Evolutionary conservation across 2,113 vertebrate genomes (phyloP).

Genomic region (Pomatorhinus ruficollis): DNA sequence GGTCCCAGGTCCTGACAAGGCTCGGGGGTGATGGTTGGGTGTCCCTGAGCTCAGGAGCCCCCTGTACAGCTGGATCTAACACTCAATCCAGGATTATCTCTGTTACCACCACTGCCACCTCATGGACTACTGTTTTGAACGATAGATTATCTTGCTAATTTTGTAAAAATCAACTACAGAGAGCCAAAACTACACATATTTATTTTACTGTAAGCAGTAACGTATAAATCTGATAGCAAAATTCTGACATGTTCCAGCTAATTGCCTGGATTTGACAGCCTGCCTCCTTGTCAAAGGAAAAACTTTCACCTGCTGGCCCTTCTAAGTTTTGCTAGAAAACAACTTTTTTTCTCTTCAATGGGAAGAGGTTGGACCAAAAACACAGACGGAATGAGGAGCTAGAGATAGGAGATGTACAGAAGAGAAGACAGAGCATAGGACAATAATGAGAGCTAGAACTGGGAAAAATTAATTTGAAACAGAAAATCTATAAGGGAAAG

Average conservation of each 20-base stretch:
- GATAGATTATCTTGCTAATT: not conserved
- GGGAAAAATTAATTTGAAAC: not conserved
- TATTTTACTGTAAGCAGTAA: not conserved
- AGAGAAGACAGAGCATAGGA: not conserved
- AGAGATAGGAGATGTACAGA: not conserved
- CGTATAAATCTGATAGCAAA: not conserved
- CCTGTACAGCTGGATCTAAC: not conserved
- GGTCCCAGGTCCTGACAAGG: not conserved
- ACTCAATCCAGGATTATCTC: not conserved
- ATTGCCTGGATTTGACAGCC: not conserved
- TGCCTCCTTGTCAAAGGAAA: not conserved
- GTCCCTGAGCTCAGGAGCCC: not conserved
- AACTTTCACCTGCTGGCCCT: not conserved
- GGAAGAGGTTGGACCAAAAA: not conserved
- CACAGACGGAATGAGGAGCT: not conserved
- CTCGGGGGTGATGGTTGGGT: rapidly evolving
- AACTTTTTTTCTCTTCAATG: not conserved
- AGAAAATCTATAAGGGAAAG: not conserved
- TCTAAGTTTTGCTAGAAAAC: not conserved
- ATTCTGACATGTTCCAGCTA: not conserved
- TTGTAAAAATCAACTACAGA: not conserved
- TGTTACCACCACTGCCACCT: rapidly evolving
- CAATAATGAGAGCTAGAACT: not conserved
- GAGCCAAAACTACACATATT: not conserved
- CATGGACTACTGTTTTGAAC: not conserved